Percentiles rank a stretch among this genome's conserved stretches.
phyloP scores from a whole-genome alignment of 92 coral and sea anemone species.

The Epizoanthus fatuus region DNA sequence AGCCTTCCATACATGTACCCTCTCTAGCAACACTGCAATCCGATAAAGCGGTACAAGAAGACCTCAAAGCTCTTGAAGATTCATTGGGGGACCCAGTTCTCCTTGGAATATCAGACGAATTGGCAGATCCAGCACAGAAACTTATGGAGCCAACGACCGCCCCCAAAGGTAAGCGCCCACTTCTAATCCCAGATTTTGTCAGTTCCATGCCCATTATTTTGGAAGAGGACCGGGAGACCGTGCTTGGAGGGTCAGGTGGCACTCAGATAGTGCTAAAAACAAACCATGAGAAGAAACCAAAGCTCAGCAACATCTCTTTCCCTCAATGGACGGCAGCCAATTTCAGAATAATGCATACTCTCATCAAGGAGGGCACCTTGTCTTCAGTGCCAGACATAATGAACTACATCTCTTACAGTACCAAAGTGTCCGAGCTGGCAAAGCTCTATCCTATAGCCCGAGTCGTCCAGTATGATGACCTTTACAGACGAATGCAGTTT shows the following conservation, averaged over 20 bases:
- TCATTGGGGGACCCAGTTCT: constrained; percentile 42
- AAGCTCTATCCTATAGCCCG: constrained; percentile 36
- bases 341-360: constrained; percentile 46
- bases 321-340: constrained; percentile 51
- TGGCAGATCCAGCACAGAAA: constrained; percentile 37
- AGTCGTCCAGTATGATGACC: constrained; percentile 45
- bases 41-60: constrained; percentile 57
- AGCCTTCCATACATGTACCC: constrained; percentile 21
- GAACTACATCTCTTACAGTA: constrained; percentile 34
- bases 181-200: constrained; percentile 40
- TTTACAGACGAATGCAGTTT: constrained; percentile 49
- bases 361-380: constrained; percentile 26
- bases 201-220: constrained; percentile 46
- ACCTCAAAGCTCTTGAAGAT: constrained; percentile 56
- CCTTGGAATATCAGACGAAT: constrained; percentile 46
- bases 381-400: constrained; percentile 43
- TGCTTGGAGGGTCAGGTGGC: constrained; percentile 49
- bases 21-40: constrained; percentile 40
- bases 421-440: constrained; percentile 43
- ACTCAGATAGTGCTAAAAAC: constrained; percentile 49
- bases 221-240: constrained; percentile 60
- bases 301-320: constrained; percentile 38
- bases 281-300: constrained; percentile 34
- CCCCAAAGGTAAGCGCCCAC: constrained; percentile 46
- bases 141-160: constrained; percentile 28